These are phyloP conservation scores for Sitta europaea DNA, from an alignment of 2,113 vertebrate species.

Conservation along the genomic window DNA sequence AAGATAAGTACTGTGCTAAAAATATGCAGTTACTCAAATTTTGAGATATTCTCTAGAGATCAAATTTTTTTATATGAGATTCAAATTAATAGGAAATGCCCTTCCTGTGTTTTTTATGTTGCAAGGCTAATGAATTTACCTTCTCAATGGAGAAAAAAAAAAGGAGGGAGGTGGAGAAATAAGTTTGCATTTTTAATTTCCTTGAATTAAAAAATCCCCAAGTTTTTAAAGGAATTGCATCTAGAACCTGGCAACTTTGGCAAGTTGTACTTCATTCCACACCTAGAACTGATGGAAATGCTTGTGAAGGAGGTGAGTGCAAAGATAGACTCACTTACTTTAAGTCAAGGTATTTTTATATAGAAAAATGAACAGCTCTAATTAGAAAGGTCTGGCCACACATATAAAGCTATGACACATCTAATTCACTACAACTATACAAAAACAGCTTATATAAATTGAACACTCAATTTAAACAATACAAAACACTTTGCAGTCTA, in stretches of 20 bases:
- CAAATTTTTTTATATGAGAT: slow-evolving; percentile 30
- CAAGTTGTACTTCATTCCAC: background rate
- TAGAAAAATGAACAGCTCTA: background rate
- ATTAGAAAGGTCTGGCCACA: background rate
- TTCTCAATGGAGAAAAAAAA: background rate
- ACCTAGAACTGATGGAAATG: background rate
- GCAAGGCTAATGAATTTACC: background rate
- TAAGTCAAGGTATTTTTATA: background rate
- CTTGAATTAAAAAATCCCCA: background rate
- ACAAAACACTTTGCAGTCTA: background rate
- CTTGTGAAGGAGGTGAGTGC: background rate
- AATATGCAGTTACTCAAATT: slow-evolving; percentile 15
- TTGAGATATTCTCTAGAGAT: slow-evolving; percentile 15
- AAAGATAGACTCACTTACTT: background rate
- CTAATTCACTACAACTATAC: background rate
- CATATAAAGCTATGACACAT: background rate
- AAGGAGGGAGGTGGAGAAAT: background rate
- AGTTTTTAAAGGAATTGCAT: background rate
- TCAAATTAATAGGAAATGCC: slow-evolving; percentile 40
- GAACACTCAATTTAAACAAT: background rate
- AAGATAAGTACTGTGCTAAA: slow-evolving; percentile 35
- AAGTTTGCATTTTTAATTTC: background rate
- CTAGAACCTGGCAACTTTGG: background rate
- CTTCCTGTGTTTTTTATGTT: slow-evolving; percentile 35
- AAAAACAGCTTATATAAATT: background rate